Evolutionary conservation across 2,888 invertebrate species (phyloP), one percentile per base, ranked within the genome.

Genomic region (Odontocerum albicorne): DNA sequence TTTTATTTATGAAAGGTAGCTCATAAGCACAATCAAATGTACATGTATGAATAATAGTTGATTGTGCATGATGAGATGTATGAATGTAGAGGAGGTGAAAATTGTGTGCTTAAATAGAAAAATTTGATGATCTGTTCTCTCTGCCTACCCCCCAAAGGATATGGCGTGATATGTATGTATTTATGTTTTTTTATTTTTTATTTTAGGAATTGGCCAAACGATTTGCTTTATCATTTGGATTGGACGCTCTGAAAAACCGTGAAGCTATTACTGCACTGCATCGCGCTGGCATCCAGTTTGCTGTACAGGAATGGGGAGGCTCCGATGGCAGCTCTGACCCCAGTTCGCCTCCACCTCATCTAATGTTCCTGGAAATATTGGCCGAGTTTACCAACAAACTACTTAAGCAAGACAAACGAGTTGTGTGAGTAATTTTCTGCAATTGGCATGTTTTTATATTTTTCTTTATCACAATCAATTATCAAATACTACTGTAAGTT

Each of bases 311-410:
- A 13, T 61, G 55, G 51, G 54, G 55, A 19, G 60, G 62, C 33
- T 38, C 38, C 7, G 85, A 85, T 62, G 85, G 80, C 54, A 40
- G 57, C 6, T 76, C 72, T 35, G 86, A 88, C 72, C 89, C 90
- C 0, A 84, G 86, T 13, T 85, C 87, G 10, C 90, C 94, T 33
- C 94, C 95, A 16, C 89, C 87, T 0, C 88, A 95, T 73, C 73
- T 99, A 58, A 83, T 90, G 1, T 99, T 97, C 77, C 82, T 99
- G 22, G 99, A 99, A 77, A 90, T 98, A 64, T 81, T 98, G 8
- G 86, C 90, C 4, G 99, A 99, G 77, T 99, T 99, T 73, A 94
- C 94, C 49, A 91, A 90, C 73, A 97, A 97, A 75, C 80, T 99
- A 62, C 81, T 99, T 66, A 92, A 93, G 64, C 96, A 96, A 71